Evolutionary conservation across 2,888 invertebrate species (phyloP), one percentile per base, ranked within the genome.

Genomic region (Gari tellinella): DNA sequence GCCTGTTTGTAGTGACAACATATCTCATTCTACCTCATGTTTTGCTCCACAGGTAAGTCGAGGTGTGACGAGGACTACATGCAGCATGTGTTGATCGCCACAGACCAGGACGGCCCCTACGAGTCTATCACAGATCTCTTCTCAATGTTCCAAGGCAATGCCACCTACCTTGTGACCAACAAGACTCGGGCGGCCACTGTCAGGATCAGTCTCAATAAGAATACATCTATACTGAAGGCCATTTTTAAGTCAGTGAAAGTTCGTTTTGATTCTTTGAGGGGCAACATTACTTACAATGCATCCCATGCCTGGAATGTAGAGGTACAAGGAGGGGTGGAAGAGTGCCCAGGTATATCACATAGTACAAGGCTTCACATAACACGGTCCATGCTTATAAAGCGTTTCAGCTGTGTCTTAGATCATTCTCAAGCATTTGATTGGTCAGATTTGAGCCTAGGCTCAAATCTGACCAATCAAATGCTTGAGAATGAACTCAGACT

Each of bases 311-410:
- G 88, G 89, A 52, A 83, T 21, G 72, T 87, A 17, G 69, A 72
- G 41, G 69, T 88, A 12, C 57, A 64, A 2, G 89, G 86, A 37
- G 57, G 68, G 31, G 60, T 85, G 21, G 57, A 76, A 21, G 45
- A 69, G 2, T 88, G 88, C 61, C 89, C 89, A 69, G 88, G 89
- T 87, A 66, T 49, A 14, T 31, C n/a, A n/a, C n/a, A n/a, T n/a
- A n/a, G n/a, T n/a, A n/a, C n/a, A n/a, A n/a, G n/a, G n/a, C n/a
- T n/a, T n/a, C n/a, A n/a, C n/a, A n/a, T n/a, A n/a, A n/a, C n/a
- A n/a, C n/a, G n/a, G n/a, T n/a, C n/a, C n/a, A n/a, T n/a, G n/a
- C n/a, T n/a, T n/a, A n/a, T n/a, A n/a, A n/a, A n/a, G n/a, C n/a
- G n/a, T n/a, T n/a, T n/a, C n/a, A n/a, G n/a, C n/a, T n/a, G n/a